Evolutionary conservation across 2,888 invertebrate species (phyloP), one percentile per base, ranked within the genome.

Genomic region (Heteropelma amictum): DNA sequence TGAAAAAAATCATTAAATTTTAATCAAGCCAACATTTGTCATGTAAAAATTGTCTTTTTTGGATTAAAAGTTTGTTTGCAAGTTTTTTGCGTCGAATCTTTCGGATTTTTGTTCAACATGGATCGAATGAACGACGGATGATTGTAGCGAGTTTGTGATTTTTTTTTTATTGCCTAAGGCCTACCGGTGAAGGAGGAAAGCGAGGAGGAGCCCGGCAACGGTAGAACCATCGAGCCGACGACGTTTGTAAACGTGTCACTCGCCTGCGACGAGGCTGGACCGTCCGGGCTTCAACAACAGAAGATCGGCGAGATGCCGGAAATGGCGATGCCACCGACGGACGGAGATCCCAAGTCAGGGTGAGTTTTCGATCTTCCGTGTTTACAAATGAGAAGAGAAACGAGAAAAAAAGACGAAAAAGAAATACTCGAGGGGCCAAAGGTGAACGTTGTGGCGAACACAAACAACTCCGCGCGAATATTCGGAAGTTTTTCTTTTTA

Each of bases 281-380:
- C 89, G 0, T 89, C 89, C 0, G 89, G 89, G 17, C 80, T 89
- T n/a, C 89, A 89, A 51, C 89, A 89, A 61, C 88, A 89, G 67
- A 88, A 88, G 72, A 83, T 88, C 7, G 49, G 85, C 8, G 88
- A 89, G 23, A 84, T 89, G 68, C 81, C 88, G 23, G 88, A 89
- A 69, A 86, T 89, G 77, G 78, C 84, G 7, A 83, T 88, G 71
- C 83, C 83, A 69, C 84, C 85, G 30, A 72, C 84, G 64, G 88
- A 88, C 56, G 85, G 82, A 40, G 88, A 89, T 83, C 83, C 87
- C 77, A 89, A 89, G 85, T 84, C 89, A 85, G 89, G 88, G 89
- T 89, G 84, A 89, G 89, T 89, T 85, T 84, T 83, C 76, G 78
- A 78, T 81, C 72, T 72, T 72, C 80, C 21, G 64, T 61, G 60